phyloP scores from a whole-genome alignment of 2,797 vertebrate genomes.

The Megaceryle alcyon region DNA sequence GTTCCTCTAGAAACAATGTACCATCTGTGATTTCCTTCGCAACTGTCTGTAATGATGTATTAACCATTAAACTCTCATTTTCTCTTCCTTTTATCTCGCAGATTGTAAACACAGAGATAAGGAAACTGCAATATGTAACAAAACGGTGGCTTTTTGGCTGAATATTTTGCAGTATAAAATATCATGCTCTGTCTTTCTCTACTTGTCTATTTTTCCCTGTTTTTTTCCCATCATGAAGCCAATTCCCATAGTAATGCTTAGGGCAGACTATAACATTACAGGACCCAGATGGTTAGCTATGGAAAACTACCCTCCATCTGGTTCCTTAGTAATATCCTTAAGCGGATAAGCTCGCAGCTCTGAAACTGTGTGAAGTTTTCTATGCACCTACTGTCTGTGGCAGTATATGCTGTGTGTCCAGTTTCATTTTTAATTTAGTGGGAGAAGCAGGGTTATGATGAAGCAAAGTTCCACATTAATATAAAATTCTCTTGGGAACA shows the following conservation, averaged over 20 bases:
- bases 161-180: background rate
- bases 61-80: background rate
- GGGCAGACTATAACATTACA: constrained; percentile 13
- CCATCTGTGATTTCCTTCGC: background rate
- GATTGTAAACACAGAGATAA: background rate
- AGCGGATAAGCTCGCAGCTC: background rate
- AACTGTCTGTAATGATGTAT: background rate
- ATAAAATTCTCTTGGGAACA: background rate
- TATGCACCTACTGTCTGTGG: background rate
- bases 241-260: background rate
- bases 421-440: background rate
- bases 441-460: background rate
- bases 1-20: background rate
- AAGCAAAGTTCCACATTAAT: background rate
- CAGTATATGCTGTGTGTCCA: background rate
- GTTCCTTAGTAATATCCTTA: background rate
- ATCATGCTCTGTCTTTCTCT: background rate
- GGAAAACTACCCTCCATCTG: constrained; percentile 51
- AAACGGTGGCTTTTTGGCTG: background rate
- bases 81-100: background rate
- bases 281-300: constrained; percentile 39
- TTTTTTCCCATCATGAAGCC: background rate
- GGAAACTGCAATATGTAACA: background rate
- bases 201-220: background rate
- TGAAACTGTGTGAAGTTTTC: background rate